Evolutionary conservation across 2,888 invertebrate species (phyloP).

Genomic region (Dendrolimus pini): DNA sequence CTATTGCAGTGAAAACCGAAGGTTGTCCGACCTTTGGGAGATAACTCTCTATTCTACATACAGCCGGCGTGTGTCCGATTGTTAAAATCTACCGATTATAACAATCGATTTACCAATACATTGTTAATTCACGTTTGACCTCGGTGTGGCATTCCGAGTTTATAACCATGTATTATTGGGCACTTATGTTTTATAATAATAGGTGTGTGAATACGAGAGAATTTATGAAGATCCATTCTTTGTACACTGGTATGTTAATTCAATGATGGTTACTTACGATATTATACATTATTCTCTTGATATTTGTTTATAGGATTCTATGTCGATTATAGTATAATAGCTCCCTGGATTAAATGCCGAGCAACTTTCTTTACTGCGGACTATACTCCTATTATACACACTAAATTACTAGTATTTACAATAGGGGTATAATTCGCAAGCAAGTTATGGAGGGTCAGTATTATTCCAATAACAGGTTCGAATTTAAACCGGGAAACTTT

Average conservation of each 20-base stretch:
- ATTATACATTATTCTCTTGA: no score
- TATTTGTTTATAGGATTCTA: no score
- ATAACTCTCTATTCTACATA: conserved; percentile 31
- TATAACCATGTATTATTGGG: conserved; percentile 1
- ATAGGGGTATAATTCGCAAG: no score
- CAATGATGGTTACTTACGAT: no score
- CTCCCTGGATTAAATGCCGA: no score
- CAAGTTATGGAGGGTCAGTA: no score
- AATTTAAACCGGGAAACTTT: no score
- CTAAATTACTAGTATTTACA: no score
- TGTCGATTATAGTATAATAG: no score
- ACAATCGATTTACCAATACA: conserved; percentile 12
- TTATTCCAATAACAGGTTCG: no score
- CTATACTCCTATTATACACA: no score
- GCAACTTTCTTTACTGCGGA: no score
- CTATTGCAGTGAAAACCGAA: conserved; percentile 62
- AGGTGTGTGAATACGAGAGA: background rate
- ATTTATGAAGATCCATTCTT: background rate
- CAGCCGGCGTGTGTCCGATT: conserved; percentile 17
- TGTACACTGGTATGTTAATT: background rate
- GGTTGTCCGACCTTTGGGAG: conserved; percentile 49
- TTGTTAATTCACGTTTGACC: conserved; percentile 6
- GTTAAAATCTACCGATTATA: conserved; percentile 6
- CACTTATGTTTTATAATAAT: background rate
- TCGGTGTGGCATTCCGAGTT: conserved; percentile 6